Evolutionary conservation across 2,113 vertebrate genomes (phyloP), one percentile per base, ranked within the genome.

Genomic region (Phycodurus eques): DNA sequence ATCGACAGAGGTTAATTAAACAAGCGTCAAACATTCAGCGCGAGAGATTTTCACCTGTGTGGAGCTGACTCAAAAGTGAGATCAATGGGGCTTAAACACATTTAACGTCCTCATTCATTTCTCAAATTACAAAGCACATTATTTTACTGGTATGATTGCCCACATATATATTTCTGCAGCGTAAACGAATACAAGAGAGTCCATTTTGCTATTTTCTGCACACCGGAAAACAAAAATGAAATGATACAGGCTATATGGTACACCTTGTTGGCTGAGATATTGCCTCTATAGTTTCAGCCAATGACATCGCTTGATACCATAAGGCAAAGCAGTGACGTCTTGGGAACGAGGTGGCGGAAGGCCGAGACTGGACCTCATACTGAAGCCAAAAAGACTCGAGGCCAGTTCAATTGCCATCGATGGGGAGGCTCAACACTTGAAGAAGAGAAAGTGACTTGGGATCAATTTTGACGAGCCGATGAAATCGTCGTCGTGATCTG

Each of bases 271-370:
- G 53, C 53, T n/a, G 66, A 71, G 6, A 76, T 57, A 53, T 68
- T 59, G 53, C 71, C 66, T 79, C 80, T 79, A 74, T 49, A 73
- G 79, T 88, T 89, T 81, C 88, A 83, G 72, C 87, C 86, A 80
- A 78, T 85, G 73, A 73, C 67, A 70, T 70, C 75, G 76, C 74
- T 75, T 53, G 74, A 88, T 70, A 68, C 67, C 14, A 64, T 13
- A 43, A 1, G 19, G 15, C 60, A 62, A 39, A 19, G 8, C 33
- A 19, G 7, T 8, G 17, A 61, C 8, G 33, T 19, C 59, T 19
- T 20, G 9, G 35, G 2, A 63, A n/a, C 5, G 20, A 42, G 39
- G 17, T 8, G 8, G 15, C 9, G 17, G 17, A 19, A 39, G 8
- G 15, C 33, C 19, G 15, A 43, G 22, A n/a, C 3, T n/a, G 11